Conservation (phyloP, 2,888 invertebrate species). For the Adineta ricciae region DNA sequence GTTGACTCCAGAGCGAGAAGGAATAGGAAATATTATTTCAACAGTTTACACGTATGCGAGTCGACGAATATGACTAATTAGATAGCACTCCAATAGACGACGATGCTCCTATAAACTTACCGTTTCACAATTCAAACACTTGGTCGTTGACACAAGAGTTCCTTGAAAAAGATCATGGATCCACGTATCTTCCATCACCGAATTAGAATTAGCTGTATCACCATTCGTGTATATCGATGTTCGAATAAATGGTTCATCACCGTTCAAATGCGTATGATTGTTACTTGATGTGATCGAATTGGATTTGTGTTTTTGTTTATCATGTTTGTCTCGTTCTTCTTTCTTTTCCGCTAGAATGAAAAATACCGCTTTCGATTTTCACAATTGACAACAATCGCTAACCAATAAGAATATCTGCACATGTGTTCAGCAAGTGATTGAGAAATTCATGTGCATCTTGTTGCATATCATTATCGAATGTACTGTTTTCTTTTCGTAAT, state of each 20-base stretch:
- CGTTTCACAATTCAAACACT: constrained; percentile 97
- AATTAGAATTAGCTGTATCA: constrained; percentile 15
- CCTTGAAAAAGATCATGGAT: constrained; percentile 99
- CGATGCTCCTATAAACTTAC: constrained; percentile 52
- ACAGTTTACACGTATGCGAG: no score
- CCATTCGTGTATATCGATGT: not conserved
- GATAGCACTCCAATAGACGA: no score
- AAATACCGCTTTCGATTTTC: no score
- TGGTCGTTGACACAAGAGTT: constrained; percentile 92
- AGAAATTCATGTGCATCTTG: constrained; percentile 99
- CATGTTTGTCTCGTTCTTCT: constrained; percentile 16
- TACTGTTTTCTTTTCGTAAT: constrained; percentile 94
- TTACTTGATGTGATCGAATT: not conserved
- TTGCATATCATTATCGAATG: constrained; percentile 99
- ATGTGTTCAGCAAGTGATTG: constrained; percentile 94
- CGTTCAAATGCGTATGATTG: not conserved
- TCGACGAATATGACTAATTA: no score
- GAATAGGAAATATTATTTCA: no score
- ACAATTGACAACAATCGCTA: not conserved
- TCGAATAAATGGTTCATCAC: constrained; percentile 1
- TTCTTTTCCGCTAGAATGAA: not conserved
- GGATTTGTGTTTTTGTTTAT: constrained; percentile 8
- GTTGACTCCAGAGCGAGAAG: no score
- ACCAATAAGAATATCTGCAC: constrained; percentile 70
- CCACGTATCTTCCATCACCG: constrained; percentile 70